A percentile compares a stretch with the other conserved stretches of the same genome.
These are phyloP conservation scores for Catocala fraxini DNA, from an alignment of 2,888 invertebrate genomes.

Conservation along the genomic window DNA sequence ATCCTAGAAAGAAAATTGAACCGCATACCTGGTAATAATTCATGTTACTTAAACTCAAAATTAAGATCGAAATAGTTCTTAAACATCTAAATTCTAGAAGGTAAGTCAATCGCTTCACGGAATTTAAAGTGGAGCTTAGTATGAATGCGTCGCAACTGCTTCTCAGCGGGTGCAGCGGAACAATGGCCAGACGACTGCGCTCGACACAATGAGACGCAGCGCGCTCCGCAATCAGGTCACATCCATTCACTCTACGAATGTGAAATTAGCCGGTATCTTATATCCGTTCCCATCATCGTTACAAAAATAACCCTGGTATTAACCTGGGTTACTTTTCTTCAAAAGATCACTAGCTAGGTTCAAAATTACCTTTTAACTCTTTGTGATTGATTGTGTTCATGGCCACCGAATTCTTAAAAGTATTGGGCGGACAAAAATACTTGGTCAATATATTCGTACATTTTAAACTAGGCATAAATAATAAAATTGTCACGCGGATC, in stretches of 20 bases:
- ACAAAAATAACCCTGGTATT: too few species aligned
- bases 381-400: too few species aligned
- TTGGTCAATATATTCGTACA: too few species aligned
- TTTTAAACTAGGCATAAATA: too few species aligned
- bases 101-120: background rate
- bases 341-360: too few species aligned
- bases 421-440: too few species aligned
- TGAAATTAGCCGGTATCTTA: constrained; percentile 36
- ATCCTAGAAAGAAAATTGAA: too few species aligned
- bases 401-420: too few species aligned
- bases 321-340: background rate
- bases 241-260: constrained; percentile 38
- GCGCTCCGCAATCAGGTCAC: constrained; percentile 48
- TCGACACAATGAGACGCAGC: constrained; percentile 41
- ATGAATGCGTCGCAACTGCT: constrained; percentile 42
- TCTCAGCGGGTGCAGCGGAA: constrained; percentile 23
- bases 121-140: constrained; percentile 30
- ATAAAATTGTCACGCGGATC: too few species aligned
- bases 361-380: too few species aligned
- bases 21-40: too few species aligned
- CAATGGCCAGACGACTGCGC: constrained; percentile 42
- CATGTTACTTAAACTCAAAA: too few species aligned
- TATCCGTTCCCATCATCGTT: constrained; percentile 1
- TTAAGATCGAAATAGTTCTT: background rate
- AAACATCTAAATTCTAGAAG: background rate